phyloP scores from a whole-genome alignment of 2,888 invertebrate species.

The Tetranychus truncatus region DNA sequence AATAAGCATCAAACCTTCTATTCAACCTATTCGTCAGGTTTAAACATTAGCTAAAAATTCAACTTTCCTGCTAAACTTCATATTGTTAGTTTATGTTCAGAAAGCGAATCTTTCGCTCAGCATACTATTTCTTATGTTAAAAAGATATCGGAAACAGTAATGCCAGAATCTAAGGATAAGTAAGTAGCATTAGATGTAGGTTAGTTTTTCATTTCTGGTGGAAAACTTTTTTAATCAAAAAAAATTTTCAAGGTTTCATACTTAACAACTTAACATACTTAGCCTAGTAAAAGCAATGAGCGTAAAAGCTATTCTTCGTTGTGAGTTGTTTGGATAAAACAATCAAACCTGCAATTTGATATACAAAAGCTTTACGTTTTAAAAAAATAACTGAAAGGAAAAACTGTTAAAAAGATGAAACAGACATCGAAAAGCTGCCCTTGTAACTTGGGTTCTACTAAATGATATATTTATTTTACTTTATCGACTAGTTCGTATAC shows the following conservation, averaged over 20 bases:
- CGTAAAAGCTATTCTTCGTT: conserved; percentile 71
- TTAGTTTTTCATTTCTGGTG: background rate
- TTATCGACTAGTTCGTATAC: no score
- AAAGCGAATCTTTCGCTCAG: conserved; percentile 28
- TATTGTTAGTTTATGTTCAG: conserved; percentile 34
- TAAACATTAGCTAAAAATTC: conserved; percentile 33
- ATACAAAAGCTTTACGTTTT: conserved; percentile 79
- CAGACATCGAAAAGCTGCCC: conserved; percentile 66
- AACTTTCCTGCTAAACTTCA: conserved; percentile 60
- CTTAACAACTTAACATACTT: no score
- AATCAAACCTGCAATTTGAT: conserved; percentile 66
- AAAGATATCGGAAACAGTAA: background rate
- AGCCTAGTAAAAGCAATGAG: conserved; percentile 47
- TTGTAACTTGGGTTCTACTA: conserved; percentile 49
- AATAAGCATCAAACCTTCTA: conserved; percentile 45
- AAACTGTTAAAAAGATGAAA: conserved; percentile 93
- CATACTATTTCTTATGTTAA: conserved; percentile 5
- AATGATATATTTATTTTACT: no score
- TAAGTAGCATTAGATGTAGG: background rate
- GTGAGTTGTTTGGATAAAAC: conserved; percentile 80
- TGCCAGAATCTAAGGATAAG: conserved; percentile 42
- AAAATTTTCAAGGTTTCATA: background rate
- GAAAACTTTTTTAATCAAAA: background rate
- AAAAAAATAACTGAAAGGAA: conserved; percentile 91
- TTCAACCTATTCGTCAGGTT: no score